Percentiles rank a stretch among this genome's conserved stretches.
Conservation (phyloP, 2,113 vertebrate species). For the Aegithalos caudatus region DNA sequence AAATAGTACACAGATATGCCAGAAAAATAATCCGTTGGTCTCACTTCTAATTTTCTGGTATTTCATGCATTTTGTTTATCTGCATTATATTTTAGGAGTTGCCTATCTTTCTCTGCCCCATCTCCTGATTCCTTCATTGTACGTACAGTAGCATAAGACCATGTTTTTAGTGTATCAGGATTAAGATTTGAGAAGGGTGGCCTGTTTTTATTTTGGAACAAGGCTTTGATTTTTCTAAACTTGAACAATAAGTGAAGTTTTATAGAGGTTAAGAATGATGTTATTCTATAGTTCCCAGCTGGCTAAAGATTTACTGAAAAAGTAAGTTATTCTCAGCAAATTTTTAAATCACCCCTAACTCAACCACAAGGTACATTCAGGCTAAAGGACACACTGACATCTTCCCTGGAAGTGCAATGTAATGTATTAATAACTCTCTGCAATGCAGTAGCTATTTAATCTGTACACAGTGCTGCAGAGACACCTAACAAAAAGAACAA, state of each 20-base stretch:
- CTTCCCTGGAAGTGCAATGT: background rate
- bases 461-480: constrained; percentile 39
- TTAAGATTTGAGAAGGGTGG: background rate
- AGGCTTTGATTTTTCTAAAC: background rate
- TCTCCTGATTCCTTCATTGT: background rate
- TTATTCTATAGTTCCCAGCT: background rate
- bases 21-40: background rate
- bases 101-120: background rate
- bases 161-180: background rate
- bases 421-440: constrained; percentile 50
- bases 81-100: background rate
- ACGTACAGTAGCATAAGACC: background rate
- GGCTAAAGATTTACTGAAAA: background rate
- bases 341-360: background rate
- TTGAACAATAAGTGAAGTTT: background rate
- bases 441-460: constrained; percentile 60
- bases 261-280: background rate
- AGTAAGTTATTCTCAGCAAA: background rate
- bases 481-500: constrained; percentile 43
- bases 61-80: background rate
- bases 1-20: background rate
- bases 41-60: background rate
- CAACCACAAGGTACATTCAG: background rate
- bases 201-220: background rate
- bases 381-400: constrained; percentile 48